phyloP scores from a whole-genome alignment of 2,888 invertebrate species.

The Ormyrus nitidulus region DNA sequence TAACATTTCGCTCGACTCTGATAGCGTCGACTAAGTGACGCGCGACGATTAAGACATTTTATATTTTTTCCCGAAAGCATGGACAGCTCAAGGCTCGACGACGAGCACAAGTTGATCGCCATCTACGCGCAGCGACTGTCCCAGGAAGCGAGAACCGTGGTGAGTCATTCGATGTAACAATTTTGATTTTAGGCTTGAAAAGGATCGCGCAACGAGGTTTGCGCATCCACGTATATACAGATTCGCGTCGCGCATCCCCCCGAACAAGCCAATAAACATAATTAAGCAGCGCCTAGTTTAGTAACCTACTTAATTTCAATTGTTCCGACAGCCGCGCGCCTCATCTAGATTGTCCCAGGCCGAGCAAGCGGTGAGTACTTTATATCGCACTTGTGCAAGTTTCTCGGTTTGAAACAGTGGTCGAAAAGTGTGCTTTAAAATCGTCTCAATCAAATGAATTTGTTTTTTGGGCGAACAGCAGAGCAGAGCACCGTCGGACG shows the following conservation, averaged over 20 bases:
- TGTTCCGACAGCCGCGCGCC: slow-evolving; percentile 67
- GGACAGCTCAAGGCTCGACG: slow-evolving; percentile 80
- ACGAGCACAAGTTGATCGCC: slow-evolving; percentile 97
- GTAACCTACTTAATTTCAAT: slow-evolving; percentile 30
- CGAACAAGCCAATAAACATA: slow-evolving; percentile 22
- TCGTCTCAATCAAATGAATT: too few relatives aligned
- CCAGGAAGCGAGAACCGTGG: slow-evolving; percentile 89
- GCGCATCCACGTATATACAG: neutral
- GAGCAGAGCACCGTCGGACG: slow-evolving; percentile 84
- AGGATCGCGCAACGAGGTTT: too few relatives aligned
- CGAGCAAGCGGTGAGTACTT: slow-evolving; percentile 71
- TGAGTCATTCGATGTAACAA: slow-evolving; percentile 65
- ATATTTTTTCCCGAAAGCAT: slow-evolving; percentile 62
- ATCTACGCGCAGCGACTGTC: slow-evolving; percentile 97
- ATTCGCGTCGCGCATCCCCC: neutral
- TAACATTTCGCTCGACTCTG: slow-evolving; percentile 56
- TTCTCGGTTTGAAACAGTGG: neutral
- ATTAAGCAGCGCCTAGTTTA: slow-evolving; percentile 52
- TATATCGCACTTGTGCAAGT: neutral
- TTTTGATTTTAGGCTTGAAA: neutral
- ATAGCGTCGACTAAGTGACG: too few relatives aligned
- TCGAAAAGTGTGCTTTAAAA: too few relatives aligned
- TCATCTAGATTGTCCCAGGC: slow-evolving; percentile 72
- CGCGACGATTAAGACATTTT: slow-evolving; percentile 6
- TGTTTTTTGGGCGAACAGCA: slow-evolving; percentile 62